Evolutionary conservation across 2,113 vertebrate species (phyloP).

Genomic region (Ondatra zibethicus): DNA sequence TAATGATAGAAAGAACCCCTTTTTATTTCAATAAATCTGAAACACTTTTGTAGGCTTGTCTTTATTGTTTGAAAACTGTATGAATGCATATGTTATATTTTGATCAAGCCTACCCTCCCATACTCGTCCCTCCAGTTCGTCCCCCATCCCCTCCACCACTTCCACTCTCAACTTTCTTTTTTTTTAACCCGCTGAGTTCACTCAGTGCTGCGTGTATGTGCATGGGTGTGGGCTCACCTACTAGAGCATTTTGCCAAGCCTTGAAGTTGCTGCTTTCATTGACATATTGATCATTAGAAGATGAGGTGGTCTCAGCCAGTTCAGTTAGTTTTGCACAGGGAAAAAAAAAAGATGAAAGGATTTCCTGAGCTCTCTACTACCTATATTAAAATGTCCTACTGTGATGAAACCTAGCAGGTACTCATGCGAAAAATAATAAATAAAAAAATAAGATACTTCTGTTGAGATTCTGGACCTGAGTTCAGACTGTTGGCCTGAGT

Average conservation of each 20-base stretch:
- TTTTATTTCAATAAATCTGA: slow-evolving; percentile 38
- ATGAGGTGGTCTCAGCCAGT: slow-evolving; percentile 2
- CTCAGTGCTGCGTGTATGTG: neutral
- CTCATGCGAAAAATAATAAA: neutral
- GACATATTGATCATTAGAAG: slow-evolving; percentile 44
- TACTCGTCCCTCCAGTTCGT: too few species aligned
- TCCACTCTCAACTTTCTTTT: neutral
- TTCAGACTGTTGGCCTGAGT: neutral
- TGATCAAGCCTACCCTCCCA: neutral
- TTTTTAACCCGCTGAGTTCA: neutral
- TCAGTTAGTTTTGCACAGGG: neutral
- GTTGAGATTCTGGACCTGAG: neutral
- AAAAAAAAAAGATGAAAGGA: neutral
- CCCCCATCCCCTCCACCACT: neutral
- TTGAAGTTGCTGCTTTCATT: slow-evolving; percentile 20
- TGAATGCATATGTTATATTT: neutral
- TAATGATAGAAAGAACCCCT: slow-evolving; percentile 20
- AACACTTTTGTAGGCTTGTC: neutral
- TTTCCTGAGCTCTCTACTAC: neutral
- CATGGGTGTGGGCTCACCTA: too few species aligned
- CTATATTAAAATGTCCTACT: neutral
- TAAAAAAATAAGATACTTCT: neutral
- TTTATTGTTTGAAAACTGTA: neutral
- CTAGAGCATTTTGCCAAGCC: neutral
- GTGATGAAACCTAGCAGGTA: neutral